These are phyloP conservation scores for Enteromius thamalakanensis DNA, from an alignment of 2,797 vertebrate species.

Conservation along the genomic window DNA sequence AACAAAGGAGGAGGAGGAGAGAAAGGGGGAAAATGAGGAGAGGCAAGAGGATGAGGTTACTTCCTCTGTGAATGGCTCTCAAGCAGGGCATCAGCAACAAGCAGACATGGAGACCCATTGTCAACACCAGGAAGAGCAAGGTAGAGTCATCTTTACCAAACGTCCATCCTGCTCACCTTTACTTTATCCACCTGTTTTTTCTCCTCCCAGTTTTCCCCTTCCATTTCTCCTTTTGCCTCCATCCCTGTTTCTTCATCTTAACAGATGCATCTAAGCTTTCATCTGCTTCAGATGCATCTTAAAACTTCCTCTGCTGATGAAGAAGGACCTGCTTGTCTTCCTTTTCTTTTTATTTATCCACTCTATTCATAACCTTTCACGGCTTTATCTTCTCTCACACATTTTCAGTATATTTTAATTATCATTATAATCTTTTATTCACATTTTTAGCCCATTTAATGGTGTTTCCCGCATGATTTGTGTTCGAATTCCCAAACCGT, in stretches of 20 bases:
- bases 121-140: constrained; percentile 55
- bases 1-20: constrained; percentile 42
- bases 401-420: background rate
- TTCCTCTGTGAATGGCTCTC: constrained; percentile 45
- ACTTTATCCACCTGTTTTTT: constrained; percentile 24
- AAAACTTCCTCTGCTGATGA: constrained; percentile 3
- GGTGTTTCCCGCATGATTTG: constrained; percentile 22
- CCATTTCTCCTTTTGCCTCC: background rate
- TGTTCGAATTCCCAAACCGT: background rate
- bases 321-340: constrained; percentile 10
- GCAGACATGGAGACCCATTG: constrained; percentile 48
- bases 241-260: constrained; percentile 14
- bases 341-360: constrained; percentile 1
- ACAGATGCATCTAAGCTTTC: constrained; percentile 16
- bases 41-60: constrained; percentile 47
- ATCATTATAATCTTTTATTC: background rate
- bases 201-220: background rate
- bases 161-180: constrained; percentile 7
- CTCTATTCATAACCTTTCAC: constrained; percentile 9
- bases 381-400: background rate
- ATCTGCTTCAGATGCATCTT: constrained; percentile 13
- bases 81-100: constrained; percentile 42
- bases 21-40: constrained; percentile 30
- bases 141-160: constrained; percentile 55
- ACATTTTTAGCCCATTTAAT: constrained; percentile 12